Conservation (phyloP, 2,888 invertebrate genomes). For the Drosophila picticornis region DNA sequence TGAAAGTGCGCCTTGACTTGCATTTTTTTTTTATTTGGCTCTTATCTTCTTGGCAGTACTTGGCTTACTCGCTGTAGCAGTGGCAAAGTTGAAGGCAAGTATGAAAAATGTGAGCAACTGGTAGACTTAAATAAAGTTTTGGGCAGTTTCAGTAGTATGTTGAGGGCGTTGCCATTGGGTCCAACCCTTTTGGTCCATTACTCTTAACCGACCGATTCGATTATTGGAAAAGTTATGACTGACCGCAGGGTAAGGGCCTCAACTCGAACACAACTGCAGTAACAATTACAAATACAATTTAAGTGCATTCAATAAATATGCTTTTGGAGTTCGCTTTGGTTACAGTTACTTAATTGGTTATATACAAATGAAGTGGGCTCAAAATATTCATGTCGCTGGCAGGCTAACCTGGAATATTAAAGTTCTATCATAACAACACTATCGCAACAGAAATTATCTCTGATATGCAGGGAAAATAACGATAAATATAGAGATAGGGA, state of each 20-base stretch:
- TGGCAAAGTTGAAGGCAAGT: conserved; percentile 74
- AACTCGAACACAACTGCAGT: conserved; percentile 21
- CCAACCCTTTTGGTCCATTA: conserved; percentile 70
- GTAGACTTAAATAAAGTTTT: conserved; percentile 12
- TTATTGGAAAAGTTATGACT: conserved; percentile 65
- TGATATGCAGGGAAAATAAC: not conserved
- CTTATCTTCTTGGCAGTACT: conserved; percentile 17
- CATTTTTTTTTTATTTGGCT: conserved; percentile 2
- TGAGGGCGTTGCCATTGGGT: conserved; percentile 67
- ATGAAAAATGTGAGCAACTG: conserved; percentile 53
- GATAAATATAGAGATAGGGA: not conserved
- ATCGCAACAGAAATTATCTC: not conserved
- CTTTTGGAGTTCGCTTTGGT: conserved; percentile 25
- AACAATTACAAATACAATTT: conserved; percentile 54
- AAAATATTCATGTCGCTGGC: conserved; percentile 5
- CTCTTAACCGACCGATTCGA: conserved; percentile 64
- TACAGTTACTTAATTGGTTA: conserved; percentile 37
- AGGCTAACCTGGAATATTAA: not conserved
- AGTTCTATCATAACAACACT: conserved; percentile 1
- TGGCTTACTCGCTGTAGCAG: conserved; percentile 45
- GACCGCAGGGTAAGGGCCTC: conserved; percentile 43
- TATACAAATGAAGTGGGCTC: conserved; percentile 6
- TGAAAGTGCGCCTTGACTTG: conserved; percentile 71
- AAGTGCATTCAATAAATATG: conserved; percentile 44
- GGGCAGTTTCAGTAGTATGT: conserved; percentile 70